Base-by-base conservation (phyloP, 2,113 vertebrate species). In the Apaloderma vittatum region DNA sequence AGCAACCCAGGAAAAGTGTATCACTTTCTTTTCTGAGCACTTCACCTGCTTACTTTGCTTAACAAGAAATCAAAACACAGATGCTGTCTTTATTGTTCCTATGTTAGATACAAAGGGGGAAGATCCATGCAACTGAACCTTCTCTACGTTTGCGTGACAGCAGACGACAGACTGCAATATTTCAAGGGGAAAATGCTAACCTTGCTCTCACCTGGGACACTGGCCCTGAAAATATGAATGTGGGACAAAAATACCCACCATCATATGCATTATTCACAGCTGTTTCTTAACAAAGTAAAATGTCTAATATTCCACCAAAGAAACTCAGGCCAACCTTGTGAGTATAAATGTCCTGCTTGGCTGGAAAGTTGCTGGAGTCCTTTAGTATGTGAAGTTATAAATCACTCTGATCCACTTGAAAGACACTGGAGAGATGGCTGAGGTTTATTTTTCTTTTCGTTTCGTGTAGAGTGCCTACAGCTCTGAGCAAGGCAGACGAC, bases 11-110 rank as follows among this genome's bases (percentile, higher is more conserved):
- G 66, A 18, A 36, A 74, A 96, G 49, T 88, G 1, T 66, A 86
- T n/a, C 68, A 6, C 13, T 27, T 88, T 94, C 93, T 91, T 86
- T 97, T 74, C 59, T 93, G 84, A 94, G 92, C 46, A 84, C 37
- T 67, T 92, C 83, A 82, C 72, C 71, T 88, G 75, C 91, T 95
- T 96, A 40, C 59, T 96, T 96, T 93, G 96, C 86, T 96, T 80
- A 88, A 90, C 57, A 94, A 94, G 80, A 94, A 98, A 94, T 86
- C 93, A 79, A 88, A 97, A 93, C 92, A 70, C 48, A 94, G 94
- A 92, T 88, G 36, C 21, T 78, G 52, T 95, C 85, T 16, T 16
- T 36, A 94, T 59, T 90, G 85, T 91, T 96, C 72, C 27, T 79
- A 26, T 22, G 32, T 67, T 83, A 82, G 74, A 52, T n/a, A 71